Evolutionary conservation across 2,113 vertebrate species (phyloP), one percentile per base, ranked within the genome.

Genomic region (Apeltes quadracus): DNA sequence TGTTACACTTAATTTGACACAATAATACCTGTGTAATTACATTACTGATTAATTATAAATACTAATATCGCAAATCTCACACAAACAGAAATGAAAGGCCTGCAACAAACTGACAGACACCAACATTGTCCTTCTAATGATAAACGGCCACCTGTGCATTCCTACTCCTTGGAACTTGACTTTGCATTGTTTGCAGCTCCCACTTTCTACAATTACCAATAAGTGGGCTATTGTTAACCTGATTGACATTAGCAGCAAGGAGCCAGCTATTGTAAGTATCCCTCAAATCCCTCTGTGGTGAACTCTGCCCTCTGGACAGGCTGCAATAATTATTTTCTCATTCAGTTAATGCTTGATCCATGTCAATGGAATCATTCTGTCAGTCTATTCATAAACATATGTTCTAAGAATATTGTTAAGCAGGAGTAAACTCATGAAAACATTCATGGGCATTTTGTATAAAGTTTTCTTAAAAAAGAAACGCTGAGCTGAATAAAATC

Each of bases 141-240:
- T 10, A 23, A 36, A 62, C 23, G 48, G 55, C 70, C 75, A 67
- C 70, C 83, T 81, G 77, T 80, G 76, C 53, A 76, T 82, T 89
- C 76, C 69, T 61, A 61, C 54, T 15, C 32, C 25, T 39, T 54
- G 55, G 55, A 76, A 76, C 78, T 71, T 88, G 84, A 85, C 84
- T 69, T 56, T 50, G 3, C 1, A 57, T 58, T 67, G 65, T 64
- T 77, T 56, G 58, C 64, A 75, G 69, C 81, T 84, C 79, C 64
- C 77, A 69, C 64, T 84, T 84, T 82, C 82, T 75, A 84, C 70
- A 83, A 84, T 76, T 79, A 75, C 38, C 67, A 66, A 86, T 81
- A 86, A 90, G 81, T 79, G 79, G 78, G 62, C 79, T 82, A 88
- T 90, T 90, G 88, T 90, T 86, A 83, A 82, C 78, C 84, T 89